Evolutionary conservation across 2,888 invertebrate species (phyloP), one percentile per base, ranked within the genome.

Genomic region (Ctenicera cuprea): DNA sequence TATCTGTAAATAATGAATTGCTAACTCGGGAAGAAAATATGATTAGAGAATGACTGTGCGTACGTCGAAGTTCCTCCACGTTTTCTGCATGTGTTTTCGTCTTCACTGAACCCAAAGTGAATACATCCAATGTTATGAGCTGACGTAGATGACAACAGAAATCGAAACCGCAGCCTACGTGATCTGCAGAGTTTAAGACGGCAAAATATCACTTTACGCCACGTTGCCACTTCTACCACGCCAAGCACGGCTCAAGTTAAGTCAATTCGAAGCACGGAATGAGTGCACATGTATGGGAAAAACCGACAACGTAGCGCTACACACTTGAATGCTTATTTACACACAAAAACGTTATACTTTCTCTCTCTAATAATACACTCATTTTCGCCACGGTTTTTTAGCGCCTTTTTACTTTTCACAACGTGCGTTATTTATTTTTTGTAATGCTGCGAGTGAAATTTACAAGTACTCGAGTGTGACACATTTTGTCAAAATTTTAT

Each of bases 151-250:
- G 45, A 22, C 26, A 68, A 63, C 73, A 54, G 63, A 59, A 63
- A 73, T 41, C 57, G 73, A 73, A 69, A 71, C 65, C 73, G 37
- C 65, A 50, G 70, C 57, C 73, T 73, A 76, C 73, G 73, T 74
- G 75, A 77, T 72, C 71, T 64, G 41, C 20, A 22, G 64, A 59
- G 67, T 66, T 67, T 70, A 72, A 72, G 70, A 68, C 71, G 63
- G 75, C 76, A 76, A 76, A 77, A 76, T 76, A 78, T 78, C 77
- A 72, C 38, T 75, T 76, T 74, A 72, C 72, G 69, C 76, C 61
- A 71, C 43, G 78, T 78, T 78, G 77, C 76, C 78, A 61, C 18
- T 68, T 77, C 63, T n/a, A 48, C 26, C 37, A 41, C 18, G 20
- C 37, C 52, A 33, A 9, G 62, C 33, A 16, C 26, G 14, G 12